phyloP scores from a whole-genome alignment of 1,140 invertebrate genomes.

The Chelonus insularis region DNA sequence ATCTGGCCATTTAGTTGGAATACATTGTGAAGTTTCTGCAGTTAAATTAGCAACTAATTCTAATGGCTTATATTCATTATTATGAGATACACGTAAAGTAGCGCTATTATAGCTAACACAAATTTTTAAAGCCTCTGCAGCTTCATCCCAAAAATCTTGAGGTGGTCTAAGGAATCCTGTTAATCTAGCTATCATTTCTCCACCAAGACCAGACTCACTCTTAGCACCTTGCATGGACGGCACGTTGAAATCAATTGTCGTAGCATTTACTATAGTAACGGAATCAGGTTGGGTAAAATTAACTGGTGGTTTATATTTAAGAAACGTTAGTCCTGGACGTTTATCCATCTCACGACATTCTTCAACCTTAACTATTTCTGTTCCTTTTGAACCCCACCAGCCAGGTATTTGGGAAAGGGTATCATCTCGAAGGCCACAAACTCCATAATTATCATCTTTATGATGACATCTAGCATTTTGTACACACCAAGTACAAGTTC shows the following conservation, averaged over 20 bases:
- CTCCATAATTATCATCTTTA: slow-evolving; percentile 81
- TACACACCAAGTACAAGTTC: slow-evolving; percentile 90
- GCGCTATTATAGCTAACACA: slow-evolving; percentile 74
- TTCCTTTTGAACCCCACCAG: slow-evolving; percentile 87
- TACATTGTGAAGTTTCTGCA: slow-evolving; percentile 69
- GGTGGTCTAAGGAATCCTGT: slow-evolving; percentile 80
- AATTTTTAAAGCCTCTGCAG: slow-evolving; percentile 70
- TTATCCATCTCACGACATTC: slow-evolving; percentile 80
- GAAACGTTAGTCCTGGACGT: slow-evolving; percentile 84
- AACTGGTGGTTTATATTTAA: slow-evolving; percentile 83
- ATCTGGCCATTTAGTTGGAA: slow-evolving; percentile 60
- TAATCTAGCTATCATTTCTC: slow-evolving; percentile 74
- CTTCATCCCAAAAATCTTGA: slow-evolving; percentile 67
- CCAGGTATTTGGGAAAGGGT: slow-evolving; percentile 76
- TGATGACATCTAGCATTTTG: slow-evolving; percentile 89
- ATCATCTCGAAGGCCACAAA: slow-evolving; percentile 75
- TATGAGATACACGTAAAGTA: slow-evolving; percentile 60
- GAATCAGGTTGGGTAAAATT: slow-evolving; percentile 86
- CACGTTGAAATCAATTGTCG: slow-evolving; percentile 75
- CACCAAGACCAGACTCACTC: slow-evolving; percentile 68
- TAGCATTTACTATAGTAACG: slow-evolving; percentile 81
- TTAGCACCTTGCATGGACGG: slow-evolving; percentile 65
- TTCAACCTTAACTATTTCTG: slow-evolving; percentile 74
- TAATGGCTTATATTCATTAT: slow-evolving; percentile 47
- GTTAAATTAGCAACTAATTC: slow-evolving; percentile 68